Base-by-base conservation (phyloP, 2,888 invertebrate genomes). In the Galeruca laticollis region DNA sequence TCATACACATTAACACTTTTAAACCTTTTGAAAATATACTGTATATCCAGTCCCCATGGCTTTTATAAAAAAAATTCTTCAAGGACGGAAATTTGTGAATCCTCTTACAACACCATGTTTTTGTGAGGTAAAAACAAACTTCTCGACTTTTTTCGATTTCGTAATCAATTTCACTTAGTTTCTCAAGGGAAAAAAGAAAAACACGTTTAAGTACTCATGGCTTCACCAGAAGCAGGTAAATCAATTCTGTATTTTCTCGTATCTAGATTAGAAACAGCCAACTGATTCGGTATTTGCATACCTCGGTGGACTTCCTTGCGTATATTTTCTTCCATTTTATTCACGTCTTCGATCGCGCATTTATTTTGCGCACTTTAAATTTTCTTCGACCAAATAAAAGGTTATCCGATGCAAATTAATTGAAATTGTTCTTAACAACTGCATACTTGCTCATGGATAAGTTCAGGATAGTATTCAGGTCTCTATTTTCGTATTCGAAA, bases 221-320 rank as follows among this genome's bases (percentile, higher is more conserved):
- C 57, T 33, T 20, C 35, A 61, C 52, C 20, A 18, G 40, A 57
- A 37, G 47, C 33, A 49, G 47, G 57, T 66, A 51, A 71, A 65
- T 70, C 64, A 71, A 64, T 68, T 74, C 68, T 71, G 65, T 69
- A 72, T 72, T 69, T 71, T 62, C 60, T 68, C 71, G 77, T 77
- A 83, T 84, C 83, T 82, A 84, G 83, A 84, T 84, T 81, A 81
- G 80, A 80, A 57, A 79, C 76, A 80, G 80, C 80, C 82, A 81
- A 81, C 82, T 81, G 82, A 82, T 82, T 83, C 80, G 79, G 79
- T 79, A 84, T 84, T 84, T 83, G 80, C 83, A 84, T 83, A 83
- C 82, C 81, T 82, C 82, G 81, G 77, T 80, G 80, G 79, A 80
- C 80, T 78, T 78, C 80, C 79, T 79, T 74, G 76, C 77, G 78